These are phyloP conservation scores for Pantelozetes paolii DNA, from an alignment of 2,888 invertebrate genomes.

Conservation along the genomic window DNA sequence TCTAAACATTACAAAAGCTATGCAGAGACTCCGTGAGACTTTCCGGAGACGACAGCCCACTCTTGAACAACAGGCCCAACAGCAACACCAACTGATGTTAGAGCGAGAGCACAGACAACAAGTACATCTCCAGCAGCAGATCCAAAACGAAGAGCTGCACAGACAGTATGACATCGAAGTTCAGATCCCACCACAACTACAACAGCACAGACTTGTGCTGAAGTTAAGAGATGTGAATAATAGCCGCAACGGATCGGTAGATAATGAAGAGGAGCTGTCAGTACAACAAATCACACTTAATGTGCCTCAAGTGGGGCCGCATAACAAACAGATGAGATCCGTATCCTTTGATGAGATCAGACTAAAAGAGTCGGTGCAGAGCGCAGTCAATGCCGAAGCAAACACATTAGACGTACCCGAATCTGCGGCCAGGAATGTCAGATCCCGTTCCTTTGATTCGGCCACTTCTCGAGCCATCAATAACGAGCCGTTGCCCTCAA, in stretches of 20 bases:
- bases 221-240: background rate
- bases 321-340: conserved; percentile 35
- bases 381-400: background rate
- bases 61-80: conserved; percentile 36
- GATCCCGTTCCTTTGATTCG: conserved; percentile 39
- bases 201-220: background rate
- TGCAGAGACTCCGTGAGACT: conserved; percentile 43
- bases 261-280: conserved; percentile 20
- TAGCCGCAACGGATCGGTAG: background rate
- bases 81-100: conserved; percentile 7
- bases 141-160: conserved; percentile 3
- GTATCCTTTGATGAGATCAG: conserved; percentile 41
- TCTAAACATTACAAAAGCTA: conserved; percentile 34
- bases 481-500: conserved; percentile 3
- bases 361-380: conserved; percentile 10
- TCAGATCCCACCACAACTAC: background rate
- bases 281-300: conserved; percentile 30
- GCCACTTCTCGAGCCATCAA: conserved; percentile 25
- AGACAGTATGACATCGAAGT: background rate
- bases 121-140: background rate
- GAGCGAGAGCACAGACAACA: background rate
- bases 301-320: conserved; percentile 31
- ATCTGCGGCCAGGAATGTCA: conserved; percentile 5
- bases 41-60: conserved; percentile 39
- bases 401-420: conserved; percentile 36